Evolutionary conservation across 2,113 vertebrate species (phyloP).

Genomic region (Heloderma charlesbogerti): DNA sequence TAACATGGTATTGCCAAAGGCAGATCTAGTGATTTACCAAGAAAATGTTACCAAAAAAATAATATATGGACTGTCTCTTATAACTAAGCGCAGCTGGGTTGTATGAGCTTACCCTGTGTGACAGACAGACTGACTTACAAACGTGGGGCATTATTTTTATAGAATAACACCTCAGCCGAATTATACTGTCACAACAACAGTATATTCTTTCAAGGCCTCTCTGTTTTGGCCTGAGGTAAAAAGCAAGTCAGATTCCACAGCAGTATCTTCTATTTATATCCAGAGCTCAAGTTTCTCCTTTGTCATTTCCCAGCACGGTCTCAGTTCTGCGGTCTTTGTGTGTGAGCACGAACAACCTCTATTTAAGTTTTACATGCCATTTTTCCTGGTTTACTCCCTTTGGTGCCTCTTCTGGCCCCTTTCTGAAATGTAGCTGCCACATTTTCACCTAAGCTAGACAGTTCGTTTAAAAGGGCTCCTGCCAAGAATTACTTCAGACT

Average conservation of each 20-base stretch:
- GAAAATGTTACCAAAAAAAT: not conserved
- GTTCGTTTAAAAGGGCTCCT: slow-evolving; percentile 39
- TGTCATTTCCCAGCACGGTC: not conserved
- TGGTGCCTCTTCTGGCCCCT: slow-evolving; percentile 7
- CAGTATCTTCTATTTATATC: slow-evolving; percentile 11
- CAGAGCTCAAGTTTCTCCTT: slow-evolving; percentile 14
- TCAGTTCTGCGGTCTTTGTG: slow-evolving; percentile 11
- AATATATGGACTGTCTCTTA: not conserved
- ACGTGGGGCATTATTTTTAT: slow-evolving; percentile 8
- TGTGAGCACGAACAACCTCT: not conserved
- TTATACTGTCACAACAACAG: not conserved
- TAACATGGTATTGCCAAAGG: not conserved
- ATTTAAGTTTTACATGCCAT: slow-evolving; percentile 24
- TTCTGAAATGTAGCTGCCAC: slow-evolving; percentile 2
- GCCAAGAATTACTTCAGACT: slow-evolving; percentile 45
- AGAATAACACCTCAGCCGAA: not conserved
- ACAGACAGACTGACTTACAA: not conserved
- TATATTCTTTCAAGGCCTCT: slow-evolving; percentile 29
- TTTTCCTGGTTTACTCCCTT: slow-evolving; percentile 1
- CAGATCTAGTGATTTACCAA: not conserved
- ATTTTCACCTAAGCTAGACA: slow-evolving; percentile 45
- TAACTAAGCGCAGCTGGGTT: not conserved
- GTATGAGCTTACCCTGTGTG: not conserved
- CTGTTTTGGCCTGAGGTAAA: slow-evolving; percentile 31
- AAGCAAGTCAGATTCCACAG: slow-evolving; percentile 8